Evolutionary conservation across 2,888 invertebrate genomes (phyloP).

Genomic region (Balanococcus diminutus): DNA sequence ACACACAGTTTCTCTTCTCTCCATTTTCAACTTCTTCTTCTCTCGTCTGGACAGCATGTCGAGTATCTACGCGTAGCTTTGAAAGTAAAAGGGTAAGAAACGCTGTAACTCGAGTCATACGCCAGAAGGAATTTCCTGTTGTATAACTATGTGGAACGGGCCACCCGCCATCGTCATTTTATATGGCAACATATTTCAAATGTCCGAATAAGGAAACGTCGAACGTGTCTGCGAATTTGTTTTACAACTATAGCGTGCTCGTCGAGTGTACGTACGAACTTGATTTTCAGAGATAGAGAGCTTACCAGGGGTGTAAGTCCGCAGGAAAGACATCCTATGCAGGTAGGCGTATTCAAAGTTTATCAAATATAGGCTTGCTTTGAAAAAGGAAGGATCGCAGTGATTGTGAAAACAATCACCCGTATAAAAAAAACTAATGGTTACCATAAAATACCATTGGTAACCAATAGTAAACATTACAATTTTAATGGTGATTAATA

Average conservation of each 20-base stretch:
- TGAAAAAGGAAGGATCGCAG: no score
- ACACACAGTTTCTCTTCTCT: background rate
- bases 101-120: slow-evolving; percentile 22
- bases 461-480: no score
- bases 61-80: background rate
- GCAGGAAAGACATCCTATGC: background rate
- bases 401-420: no score
- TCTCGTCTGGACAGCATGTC: background rate
- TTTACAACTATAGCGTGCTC: background rate
- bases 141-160: slow-evolving; percentile 5
- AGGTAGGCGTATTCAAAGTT: background rate
- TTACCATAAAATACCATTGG: no score
- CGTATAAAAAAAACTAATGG: no score
- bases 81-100: slow-evolving; percentile 38
- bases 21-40: background rate
- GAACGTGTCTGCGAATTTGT: slow-evolving; percentile 50
- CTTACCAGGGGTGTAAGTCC: background rate
- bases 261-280: background rate
- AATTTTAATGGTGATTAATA: no score
- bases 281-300: background rate
- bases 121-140: slow-evolving; percentile 45
- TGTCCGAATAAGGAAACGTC: slow-evolving; percentile 49
- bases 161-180: background rate
- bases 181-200: slow-evolving; percentile 43
- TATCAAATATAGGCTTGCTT: no score